A percentile compares a stretch with the other conserved stretches of the same genome.
These are phyloP conservation scores for Psilopsiagon aurifrons DNA, from an alignment of 2,113 vertebrate species.

Conservation along the genomic window DNA sequence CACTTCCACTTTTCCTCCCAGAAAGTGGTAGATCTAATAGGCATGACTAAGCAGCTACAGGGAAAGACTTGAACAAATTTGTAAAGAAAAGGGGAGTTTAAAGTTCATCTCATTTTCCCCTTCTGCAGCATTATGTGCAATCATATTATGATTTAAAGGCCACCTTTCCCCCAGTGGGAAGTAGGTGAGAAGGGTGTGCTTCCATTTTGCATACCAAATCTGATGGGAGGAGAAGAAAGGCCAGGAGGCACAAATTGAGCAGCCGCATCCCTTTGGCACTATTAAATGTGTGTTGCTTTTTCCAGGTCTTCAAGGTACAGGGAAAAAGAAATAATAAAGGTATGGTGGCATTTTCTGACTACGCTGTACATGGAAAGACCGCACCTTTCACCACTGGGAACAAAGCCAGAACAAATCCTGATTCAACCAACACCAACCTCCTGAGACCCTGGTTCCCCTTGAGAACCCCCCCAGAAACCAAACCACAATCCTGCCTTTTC, in stretches of 20 bases:
- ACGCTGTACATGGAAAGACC: background rate
- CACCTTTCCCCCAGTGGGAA: conserved; percentile 37
- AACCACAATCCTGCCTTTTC: background rate
- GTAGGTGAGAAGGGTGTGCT: background rate
- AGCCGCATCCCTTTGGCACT: conserved; percentile 38
- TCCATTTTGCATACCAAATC: conserved; percentile 25
- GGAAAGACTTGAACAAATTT: conserved; percentile 42
- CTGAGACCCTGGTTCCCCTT: background rate
- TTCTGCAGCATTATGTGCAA: conserved; percentile 46
- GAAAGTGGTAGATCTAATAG: conserved; percentile 33
- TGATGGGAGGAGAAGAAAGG: conserved; percentile 21
- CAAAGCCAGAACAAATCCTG: conserved; percentile 18
- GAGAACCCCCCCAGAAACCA: background rate
- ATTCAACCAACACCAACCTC: background rate
- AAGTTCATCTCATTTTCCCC: conserved; percentile 60
- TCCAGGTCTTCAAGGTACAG: background rate
- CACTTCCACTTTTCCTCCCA: background rate
- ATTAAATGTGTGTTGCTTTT: conserved; percentile 1
- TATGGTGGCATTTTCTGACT: conserved; percentile 3
- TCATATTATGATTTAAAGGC: conserved; percentile 64
- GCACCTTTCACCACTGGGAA: background rate
- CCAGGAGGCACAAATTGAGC: conserved; percentile 34
- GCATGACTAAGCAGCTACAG: conserved; percentile 46
- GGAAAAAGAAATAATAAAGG: background rate
- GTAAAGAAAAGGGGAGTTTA: conserved; percentile 56